Base-by-base conservation (phyloP, 2,797 vertebrate species). In the Dermochelys coriacea region DNA sequence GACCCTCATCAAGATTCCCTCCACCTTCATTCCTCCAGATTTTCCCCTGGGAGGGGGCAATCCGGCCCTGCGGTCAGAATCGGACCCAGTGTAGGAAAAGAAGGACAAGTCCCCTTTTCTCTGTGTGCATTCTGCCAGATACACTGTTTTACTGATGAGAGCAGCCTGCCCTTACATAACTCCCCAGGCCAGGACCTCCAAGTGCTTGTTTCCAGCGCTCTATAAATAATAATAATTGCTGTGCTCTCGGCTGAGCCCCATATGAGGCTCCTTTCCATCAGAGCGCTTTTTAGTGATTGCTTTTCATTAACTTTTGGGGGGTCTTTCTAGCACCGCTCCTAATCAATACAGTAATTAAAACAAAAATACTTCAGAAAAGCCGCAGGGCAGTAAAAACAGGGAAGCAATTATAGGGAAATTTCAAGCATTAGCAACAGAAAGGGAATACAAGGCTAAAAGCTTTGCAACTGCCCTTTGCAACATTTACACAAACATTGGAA, bases 331-430 rank as follows among this genome's bases (percentile, higher is more conserved):
- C 68, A 45, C 94, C 86, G 92, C 94, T 93, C 94, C 95, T 95
- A 94, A 97, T 97, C 94, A 95, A 97, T 96, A 96, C 50, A 86
- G 90, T 97, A 96, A 96, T 97, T 97, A 97, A 98, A 97, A 95
- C 93, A 97, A 97, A 96, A 97, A 94, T 95, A 97, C 95, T 95
- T 94, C 94, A 93, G 91, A 90, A 96, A 95, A 94, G 88, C 90
- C 91, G 81, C 79, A 31, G 87, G 96, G 90, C 91, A 74, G 82
- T 95, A 90, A 96, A 97, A 95, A 79, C 89, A 84, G 84, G 88
- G 93, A 97, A 95, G 87, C 95, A 95, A 97, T 97, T 96, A 96
- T 80, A 94, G 80, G 61, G 88, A 96, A 93, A 87, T 90, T 90
- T 77, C 5, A 1, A 96, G 95, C 93, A 82, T 92, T 93, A 95